Percentiles rank a stretch among this genome's conserved stretches.
Conservation (phyloP, 2,797 vertebrate species). For the Epinephelus malabaricus region DNA sequence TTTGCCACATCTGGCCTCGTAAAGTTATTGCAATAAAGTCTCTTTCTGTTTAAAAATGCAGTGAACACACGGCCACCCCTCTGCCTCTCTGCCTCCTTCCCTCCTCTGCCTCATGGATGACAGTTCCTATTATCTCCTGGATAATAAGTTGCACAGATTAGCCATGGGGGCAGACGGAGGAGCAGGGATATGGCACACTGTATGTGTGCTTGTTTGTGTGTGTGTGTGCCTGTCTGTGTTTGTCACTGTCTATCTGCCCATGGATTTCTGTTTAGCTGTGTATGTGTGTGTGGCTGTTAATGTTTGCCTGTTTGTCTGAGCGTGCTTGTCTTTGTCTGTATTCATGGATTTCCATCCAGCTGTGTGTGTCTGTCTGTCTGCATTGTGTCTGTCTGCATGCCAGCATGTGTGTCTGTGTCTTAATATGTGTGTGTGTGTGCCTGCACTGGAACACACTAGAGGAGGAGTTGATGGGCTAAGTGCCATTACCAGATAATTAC, state of each 20-base stretch:
- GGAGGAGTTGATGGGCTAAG: constrained; percentile 76
- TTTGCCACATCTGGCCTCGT: constrained; percentile 54
- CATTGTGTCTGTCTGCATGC: background rate
- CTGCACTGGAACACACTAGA: constrained; percentile 54
- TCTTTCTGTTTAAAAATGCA: constrained; percentile 60
- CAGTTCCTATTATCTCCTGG: constrained; percentile 72
- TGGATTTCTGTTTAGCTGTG: constrained; percentile 19
- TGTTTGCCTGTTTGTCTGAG: constrained; percentile 38
- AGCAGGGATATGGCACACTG: constrained; percentile 35
- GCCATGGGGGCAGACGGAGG: constrained; percentile 50
- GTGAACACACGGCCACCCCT: constrained; percentile 27
- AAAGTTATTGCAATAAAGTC: constrained; percentile 46
- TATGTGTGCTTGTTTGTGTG: constrained; percentile 28
- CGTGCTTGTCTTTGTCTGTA: constrained; percentile 33
- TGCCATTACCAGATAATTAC: constrained; percentile 81
- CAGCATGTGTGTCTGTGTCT: background rate
- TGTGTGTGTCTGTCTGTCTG: constrained; percentile 25
- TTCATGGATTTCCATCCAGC: constrained; percentile 43
- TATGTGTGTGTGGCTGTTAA: constrained; percentile 12
- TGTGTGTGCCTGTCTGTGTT: constrained; percentile 11
- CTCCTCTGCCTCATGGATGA: constrained; percentile 64
- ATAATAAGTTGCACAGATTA: constrained; percentile 74
- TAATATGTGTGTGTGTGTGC: constrained; percentile 1
- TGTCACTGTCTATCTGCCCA: background rate
- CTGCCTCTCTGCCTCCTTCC: constrained; percentile 24